Conservation (phyloP, 2,797 vertebrate genomes). For the Acanthurus tractus region DNA sequence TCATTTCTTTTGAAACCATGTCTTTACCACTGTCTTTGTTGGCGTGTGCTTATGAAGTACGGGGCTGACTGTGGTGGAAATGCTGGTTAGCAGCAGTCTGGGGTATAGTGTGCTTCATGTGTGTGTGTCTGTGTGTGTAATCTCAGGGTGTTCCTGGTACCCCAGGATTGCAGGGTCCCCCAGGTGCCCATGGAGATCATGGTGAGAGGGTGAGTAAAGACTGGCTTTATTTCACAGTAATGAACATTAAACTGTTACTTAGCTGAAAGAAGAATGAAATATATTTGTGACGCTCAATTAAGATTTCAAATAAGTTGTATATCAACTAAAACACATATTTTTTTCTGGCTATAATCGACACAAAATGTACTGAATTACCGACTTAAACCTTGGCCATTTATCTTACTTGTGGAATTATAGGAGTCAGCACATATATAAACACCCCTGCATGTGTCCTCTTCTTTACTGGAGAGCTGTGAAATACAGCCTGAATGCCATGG, state of each 20-base stretch:
- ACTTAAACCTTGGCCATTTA: slow-evolving; percentile 11
- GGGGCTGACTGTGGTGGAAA: slow-evolving; percentile 67
- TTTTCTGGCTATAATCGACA: not conserved
- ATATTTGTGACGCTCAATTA: not conserved
- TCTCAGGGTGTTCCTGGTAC: slow-evolving; percentile 94
- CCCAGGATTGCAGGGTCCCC: slow-evolving; percentile 92
- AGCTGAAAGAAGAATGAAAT: not conserved
- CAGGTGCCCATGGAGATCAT: slow-evolving; percentile 92
- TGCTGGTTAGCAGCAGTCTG: slow-evolving; percentile 61
- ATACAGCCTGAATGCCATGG: slow-evolving; percentile 29
- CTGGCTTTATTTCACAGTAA: slow-evolving; percentile 29
- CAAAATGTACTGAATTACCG: slow-evolving; percentile 25
- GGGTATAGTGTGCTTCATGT: slow-evolving; percentile 56
- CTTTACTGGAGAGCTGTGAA: slow-evolving; percentile 42
- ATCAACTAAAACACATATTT: not conserved
- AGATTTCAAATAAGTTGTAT: not conserved
- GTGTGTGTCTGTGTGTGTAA: slow-evolving; percentile 51
- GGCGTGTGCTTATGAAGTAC: slow-evolving; percentile 33
- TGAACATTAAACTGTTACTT: not conserved
- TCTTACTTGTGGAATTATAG: slow-evolving; percentile 16
- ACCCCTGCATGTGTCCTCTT: slow-evolving; percentile 25
- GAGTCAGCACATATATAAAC: slow-evolving; percentile 27
- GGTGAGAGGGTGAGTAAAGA: slow-evolving; percentile 93
- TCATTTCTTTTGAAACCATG: slow-evolving; percentile 60
- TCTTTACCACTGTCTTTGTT: slow-evolving; percentile 71